These are phyloP conservation scores for Vanessa tameamea DNA, from an alignment of 1,140 invertebrate genomes.

Conservation along the genomic window DNA sequence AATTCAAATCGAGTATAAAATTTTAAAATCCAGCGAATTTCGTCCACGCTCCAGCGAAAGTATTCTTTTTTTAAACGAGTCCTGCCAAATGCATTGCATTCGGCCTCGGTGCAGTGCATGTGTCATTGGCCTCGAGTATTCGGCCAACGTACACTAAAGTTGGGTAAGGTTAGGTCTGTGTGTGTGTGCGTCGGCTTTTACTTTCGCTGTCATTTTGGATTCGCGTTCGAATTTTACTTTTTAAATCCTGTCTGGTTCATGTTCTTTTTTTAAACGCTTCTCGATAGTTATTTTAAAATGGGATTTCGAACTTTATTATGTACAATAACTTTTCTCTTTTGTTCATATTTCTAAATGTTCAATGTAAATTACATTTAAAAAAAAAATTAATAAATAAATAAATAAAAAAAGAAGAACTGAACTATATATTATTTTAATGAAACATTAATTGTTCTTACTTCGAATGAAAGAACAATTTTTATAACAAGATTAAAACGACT, in stretches of 20 bases:
- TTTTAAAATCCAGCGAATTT: slow-evolving; percentile 44
- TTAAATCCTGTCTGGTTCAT: slow-evolving; percentile 23
- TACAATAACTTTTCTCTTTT: no score
- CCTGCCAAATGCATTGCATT: slow-evolving; percentile 67
- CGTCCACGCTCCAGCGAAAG: slow-evolving; percentile 59
- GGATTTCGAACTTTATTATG: neutral
- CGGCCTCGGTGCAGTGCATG: slow-evolving; percentile 59
- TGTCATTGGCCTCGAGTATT: slow-evolving; percentile 56
- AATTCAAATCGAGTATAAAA: slow-evolving; percentile 46
- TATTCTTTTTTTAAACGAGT: slow-evolving; percentile 64
- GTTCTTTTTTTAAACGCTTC: neutral
- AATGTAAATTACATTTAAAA: no score
- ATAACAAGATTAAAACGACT: neutral
- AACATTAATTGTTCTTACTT: neutral
- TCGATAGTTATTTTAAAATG: neutral
- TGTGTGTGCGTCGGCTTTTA: slow-evolving; percentile 68
- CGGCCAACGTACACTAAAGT: slow-evolving; percentile 66
- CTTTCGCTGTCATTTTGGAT: slow-evolving; percentile 62
- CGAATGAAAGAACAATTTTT: slow-evolving; percentile 1
- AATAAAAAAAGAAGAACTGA: no score
- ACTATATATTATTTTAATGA: no score
- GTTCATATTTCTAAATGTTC: no score
- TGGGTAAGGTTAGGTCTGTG: slow-evolving; percentile 73
- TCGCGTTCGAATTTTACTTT: slow-evolving; percentile 46
- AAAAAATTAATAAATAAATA: no score